Percentiles rank a stretch among this genome's conserved stretches.
These are phyloP conservation scores for Eulemur macaco DNA, from an alignment of 2,113 vertebrate genomes.

Conservation along the genomic window DNA sequence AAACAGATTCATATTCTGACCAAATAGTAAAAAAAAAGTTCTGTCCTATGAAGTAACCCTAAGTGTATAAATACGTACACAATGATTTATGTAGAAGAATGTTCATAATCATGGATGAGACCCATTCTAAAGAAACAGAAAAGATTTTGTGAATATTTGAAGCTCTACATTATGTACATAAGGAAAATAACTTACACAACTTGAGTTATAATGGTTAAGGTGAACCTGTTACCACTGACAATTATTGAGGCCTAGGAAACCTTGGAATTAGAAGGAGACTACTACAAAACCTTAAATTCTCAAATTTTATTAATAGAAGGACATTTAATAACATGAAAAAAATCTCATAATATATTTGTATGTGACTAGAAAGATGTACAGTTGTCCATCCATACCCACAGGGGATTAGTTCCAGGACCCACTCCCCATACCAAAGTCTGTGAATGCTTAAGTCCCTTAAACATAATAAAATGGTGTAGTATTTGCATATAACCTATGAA, in stretches of 20 bases:
- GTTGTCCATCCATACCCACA: neutral
- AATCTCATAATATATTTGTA: neutral
- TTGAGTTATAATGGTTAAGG: neutral
- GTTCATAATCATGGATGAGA: neutral
- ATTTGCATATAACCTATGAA: neutral
- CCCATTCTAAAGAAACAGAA: neutral
- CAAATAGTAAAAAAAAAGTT: neutral
- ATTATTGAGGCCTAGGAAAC: neutral
- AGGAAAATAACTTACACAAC: neutral
- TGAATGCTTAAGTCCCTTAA: neutral
- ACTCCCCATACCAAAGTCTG: neutral
- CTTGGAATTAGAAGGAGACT: neutral
- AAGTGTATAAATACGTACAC: neutral
- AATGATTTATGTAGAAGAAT: neutral
- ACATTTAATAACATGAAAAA: neutral
- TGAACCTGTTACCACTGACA: neutral
- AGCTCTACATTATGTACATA: neutral
- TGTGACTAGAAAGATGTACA: neutral
- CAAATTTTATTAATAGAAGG: neutral
- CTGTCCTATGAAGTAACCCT: neutral
- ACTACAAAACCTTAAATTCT: neutral
- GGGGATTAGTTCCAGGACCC: neutral
- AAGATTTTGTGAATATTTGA: neutral
- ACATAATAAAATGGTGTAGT: neutral
- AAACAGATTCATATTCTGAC: neutral